phyloP scores from a whole-genome alignment of 2,888 invertebrate genomes.

The Petrophora chlorosata region DNA sequence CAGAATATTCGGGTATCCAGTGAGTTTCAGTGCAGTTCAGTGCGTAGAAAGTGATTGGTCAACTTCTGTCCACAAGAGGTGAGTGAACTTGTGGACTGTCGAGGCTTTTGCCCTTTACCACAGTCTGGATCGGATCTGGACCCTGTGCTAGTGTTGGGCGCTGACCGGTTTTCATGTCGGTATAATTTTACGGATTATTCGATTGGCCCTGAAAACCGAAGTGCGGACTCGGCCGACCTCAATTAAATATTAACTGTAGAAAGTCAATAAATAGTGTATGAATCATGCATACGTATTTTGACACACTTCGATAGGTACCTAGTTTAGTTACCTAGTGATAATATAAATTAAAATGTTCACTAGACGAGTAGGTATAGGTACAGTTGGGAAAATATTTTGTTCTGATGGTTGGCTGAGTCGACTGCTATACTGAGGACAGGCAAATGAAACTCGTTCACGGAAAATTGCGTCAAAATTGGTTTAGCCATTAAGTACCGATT shows the following conservation, averaged over 20 bases:
- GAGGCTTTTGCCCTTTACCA: conserved; percentile 62
- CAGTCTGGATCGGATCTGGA: conserved; percentile 45
- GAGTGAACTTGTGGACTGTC: conserved; percentile 63
- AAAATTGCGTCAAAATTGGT: too few species aligned
- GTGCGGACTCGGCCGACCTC: neutral
- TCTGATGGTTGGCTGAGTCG: too few species aligned
- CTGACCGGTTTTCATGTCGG: conserved; percentile 33
- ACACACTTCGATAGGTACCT: conserved; percentile 24
- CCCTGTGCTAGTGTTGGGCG: conserved; percentile 32
- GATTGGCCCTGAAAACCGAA: neutral
- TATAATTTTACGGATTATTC: conserved; percentile 18
- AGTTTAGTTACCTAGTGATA: too few species aligned
- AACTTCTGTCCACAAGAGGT: conserved; percentile 50
- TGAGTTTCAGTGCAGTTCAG: conserved; percentile 41
- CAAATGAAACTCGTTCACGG: too few species aligned
- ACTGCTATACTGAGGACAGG: too few species aligned
- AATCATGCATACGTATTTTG: conserved; percentile 25
- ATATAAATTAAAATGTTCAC: too few species aligned
- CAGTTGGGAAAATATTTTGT: too few species aligned
- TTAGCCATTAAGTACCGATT: too few species aligned
- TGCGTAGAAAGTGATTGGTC: conserved; percentile 56
- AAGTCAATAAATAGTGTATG: conserved; percentile 26
- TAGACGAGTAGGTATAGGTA: too few species aligned
- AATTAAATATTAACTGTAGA: conserved; percentile 20
- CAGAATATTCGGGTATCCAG: conserved; percentile 36